Conservation (phyloP, 1,140 invertebrate genomes). For the Stratiolaelaps scimitus region DNA sequence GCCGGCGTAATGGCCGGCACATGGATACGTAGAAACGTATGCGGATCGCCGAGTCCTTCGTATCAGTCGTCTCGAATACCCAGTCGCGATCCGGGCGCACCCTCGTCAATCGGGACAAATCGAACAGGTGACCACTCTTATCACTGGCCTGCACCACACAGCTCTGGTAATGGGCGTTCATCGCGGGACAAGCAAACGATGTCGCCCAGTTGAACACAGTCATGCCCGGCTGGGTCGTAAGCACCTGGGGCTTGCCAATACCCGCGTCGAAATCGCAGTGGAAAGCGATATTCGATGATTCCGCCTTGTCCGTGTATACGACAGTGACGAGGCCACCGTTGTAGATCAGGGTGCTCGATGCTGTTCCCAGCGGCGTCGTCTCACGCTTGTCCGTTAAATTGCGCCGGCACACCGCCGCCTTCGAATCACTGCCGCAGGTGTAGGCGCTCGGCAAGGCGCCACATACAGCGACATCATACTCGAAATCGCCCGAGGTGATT, state of each 20-base stretch:
- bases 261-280: conserved; percentile 40
- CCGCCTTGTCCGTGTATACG: not conserved
- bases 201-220: conserved; percentile 42
- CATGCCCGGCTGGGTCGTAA: conserved; percentile 37
- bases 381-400: not conserved
- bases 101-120: conserved; percentile 33
- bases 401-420: not conserved
- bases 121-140: conserved; percentile 40
- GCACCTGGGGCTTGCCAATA: conserved; percentile 38
- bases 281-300: conserved; percentile 39
- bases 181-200: conserved; percentile 39
- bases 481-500: conserved; percentile 35
- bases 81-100: conserved; percentile 38
- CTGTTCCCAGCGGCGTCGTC: not conserved
- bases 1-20: conserved; percentile 38
- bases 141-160: conserved; percentile 36
- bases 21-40: conserved; percentile 40
- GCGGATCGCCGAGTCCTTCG: conserved; percentile 33
- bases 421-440: not conserved
- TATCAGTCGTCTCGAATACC: conserved; percentile 36
- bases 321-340: not conserved
- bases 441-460: conserved; percentile 35
- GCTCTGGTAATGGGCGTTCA: conserved; percentile 38
- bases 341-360: not conserved
- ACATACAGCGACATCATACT: conserved; percentile 42